A percentile compares a stretch with the other conserved stretches of the same genome.
These are phyloP conservation scores for Acanthosepion pharaonis DNA, from an alignment of 2,888 invertebrate genomes.

Conservation along the genomic window DNA sequence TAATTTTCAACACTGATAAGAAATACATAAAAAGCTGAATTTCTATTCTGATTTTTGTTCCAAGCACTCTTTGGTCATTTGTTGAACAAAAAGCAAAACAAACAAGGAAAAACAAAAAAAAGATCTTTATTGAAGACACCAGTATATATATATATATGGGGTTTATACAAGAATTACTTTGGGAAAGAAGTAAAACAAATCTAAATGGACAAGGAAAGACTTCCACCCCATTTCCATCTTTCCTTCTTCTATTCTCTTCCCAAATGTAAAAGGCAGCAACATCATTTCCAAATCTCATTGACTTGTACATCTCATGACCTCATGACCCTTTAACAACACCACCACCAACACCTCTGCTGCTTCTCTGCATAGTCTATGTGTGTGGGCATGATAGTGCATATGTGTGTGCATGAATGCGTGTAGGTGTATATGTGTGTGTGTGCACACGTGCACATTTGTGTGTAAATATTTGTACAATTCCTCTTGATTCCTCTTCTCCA, in stretches of 20 bases:
- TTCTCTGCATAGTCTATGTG: slow-evolving; percentile 4
- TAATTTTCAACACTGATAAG: slow-evolving; percentile 37
- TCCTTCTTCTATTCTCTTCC: neutral
- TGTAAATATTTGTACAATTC: slow-evolving; percentile 34
- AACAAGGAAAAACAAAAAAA: neutral
- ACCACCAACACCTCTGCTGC: slow-evolving; percentile 39
- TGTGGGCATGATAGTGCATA: neutral
- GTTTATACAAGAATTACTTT: slow-evolving; percentile 43
- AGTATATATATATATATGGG: neutral
- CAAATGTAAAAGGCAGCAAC: slow-evolving; percentile 44
- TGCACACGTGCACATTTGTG: neutral
- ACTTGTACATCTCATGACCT: slow-evolving; percentile 38
- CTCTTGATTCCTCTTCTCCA: neutral
- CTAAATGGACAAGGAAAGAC: neutral
- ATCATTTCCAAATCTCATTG: slow-evolving; percentile 40
- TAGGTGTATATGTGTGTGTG: neutral
- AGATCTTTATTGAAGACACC: neutral
- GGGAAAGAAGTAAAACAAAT: slow-evolving; percentile 35
- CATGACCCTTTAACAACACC: neutral
- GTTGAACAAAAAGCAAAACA: neutral
- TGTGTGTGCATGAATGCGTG: neutral
- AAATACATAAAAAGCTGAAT: neutral
- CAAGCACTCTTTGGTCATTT: neutral
- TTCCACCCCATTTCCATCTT: slow-evolving; percentile 22
- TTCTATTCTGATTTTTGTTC: neutral